phyloP scores from a whole-genome alignment of 2,888 invertebrate species.

The Drosophila fulvimacula region DNA sequence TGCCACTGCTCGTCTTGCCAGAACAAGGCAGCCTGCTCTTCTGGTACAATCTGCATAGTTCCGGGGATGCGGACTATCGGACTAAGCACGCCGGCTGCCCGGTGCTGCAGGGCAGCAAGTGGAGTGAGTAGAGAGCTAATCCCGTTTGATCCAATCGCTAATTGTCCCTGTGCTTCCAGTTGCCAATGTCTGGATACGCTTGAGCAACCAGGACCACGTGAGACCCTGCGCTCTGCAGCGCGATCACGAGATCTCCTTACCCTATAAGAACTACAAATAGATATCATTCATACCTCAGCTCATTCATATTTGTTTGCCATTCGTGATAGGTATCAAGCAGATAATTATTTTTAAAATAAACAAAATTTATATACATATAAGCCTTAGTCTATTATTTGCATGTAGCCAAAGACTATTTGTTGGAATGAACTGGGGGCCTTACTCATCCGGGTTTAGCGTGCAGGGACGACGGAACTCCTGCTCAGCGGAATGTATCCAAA shows the following conservation, averaged over 20 bases:
- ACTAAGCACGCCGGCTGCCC: constrained; percentile 82
- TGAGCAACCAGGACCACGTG: constrained; percentile 91
- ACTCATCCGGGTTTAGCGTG: constrained; percentile 65
- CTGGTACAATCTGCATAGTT: constrained; percentile 81
- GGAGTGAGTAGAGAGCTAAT: constrained; percentile 60
- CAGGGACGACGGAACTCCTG: constrained; percentile 91
- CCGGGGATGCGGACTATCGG: constrained; percentile 77
- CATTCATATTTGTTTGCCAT: constrained; percentile 23
- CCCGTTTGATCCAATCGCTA: neutral
- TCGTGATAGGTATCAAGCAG: constrained; percentile 38
- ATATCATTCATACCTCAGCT: constrained; percentile 10
- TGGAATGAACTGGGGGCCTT: neutral
- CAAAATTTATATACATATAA: neutral
- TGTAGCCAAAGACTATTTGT: neutral
- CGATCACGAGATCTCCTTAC: constrained; percentile 72
- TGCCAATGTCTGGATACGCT: constrained; percentile 95
- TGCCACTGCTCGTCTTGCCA: constrained; percentile 94
- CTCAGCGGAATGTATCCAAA: constrained; percentile 94
- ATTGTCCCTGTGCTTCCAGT: constrained; percentile 85
- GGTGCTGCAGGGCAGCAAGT: constrained; percentile 81
- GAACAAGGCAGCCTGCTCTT: constrained; percentile 87
- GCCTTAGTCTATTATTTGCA: neutral
- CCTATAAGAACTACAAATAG: constrained; percentile 61
- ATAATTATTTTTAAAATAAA: neutral
- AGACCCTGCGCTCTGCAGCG: constrained; percentile 85